Evolutionary conservation across 1,140 invertebrate genomes (phyloP).

Genomic region (Halesus radiatus): DNA sequence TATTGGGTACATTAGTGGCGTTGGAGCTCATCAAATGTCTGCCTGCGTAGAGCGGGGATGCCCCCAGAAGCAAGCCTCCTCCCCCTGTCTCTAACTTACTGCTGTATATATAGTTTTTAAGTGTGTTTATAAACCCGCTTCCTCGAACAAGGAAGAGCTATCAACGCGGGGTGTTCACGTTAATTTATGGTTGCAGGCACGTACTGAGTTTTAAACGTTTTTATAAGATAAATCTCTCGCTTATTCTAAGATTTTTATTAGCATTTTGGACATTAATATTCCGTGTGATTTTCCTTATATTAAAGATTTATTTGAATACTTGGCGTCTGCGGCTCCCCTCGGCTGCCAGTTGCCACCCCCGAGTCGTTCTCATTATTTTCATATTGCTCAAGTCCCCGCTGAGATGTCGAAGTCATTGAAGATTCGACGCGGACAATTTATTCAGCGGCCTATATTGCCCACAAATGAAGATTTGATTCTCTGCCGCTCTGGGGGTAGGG

Average conservation of each 20-base stretch:
- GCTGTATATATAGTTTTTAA: constrained; percentile 24
- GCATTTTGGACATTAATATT: constrained; percentile 32
- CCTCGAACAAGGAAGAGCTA: neutral
- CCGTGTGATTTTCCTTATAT: constrained; percentile 30
- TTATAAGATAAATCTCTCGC: neutral
- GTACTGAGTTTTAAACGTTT: constrained; percentile 2
- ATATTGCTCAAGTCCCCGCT: constrained; percentile 29
- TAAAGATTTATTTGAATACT: constrained; percentile 36
- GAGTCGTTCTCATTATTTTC: constrained; percentile 14
- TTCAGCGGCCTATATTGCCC: constrained; percentile 39
- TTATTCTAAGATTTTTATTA: constrained; percentile 24
- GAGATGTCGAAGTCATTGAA: constrained; percentile 20
- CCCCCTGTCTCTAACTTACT: neutral
- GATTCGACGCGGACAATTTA: constrained; percentile 29
- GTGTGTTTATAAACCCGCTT: constrained; percentile 26
- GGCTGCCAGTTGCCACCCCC: neutral
- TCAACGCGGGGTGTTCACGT: neutral
- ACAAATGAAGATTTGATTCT: constrained; percentile 40
- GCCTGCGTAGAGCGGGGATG: neutral
- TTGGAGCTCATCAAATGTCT: constrained; percentile 33
- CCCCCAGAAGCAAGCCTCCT: neutral
- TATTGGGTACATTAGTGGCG: constrained; percentile 20
- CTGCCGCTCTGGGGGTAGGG: neutral
- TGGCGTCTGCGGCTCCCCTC: constrained; percentile 13
- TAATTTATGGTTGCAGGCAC: neutral